Conservation (phyloP, 2,113 vertebrate species). For the Ageneiosus marmoratus region DNA sequence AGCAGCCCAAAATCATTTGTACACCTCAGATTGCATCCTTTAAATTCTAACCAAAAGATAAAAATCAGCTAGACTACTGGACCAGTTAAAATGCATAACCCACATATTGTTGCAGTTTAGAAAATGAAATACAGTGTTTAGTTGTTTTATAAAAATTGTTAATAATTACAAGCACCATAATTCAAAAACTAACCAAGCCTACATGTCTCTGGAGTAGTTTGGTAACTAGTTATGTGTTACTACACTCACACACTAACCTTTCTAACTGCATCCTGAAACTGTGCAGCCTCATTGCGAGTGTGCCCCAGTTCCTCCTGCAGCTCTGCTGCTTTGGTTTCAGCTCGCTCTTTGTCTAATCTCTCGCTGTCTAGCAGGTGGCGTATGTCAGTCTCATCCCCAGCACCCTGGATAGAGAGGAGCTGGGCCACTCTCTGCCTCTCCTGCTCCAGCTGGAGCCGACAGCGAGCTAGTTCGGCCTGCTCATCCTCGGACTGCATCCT, state of each 20-base stretch:
- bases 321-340: conserved; percentile 73
- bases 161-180: background rate
- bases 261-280: conserved; percentile 76
- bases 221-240: background rate
- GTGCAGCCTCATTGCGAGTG: conserved; percentile 76
- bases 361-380: conserved; percentile 82
- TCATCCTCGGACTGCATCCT: conserved; percentile 74
- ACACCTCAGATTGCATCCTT: background rate
- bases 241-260: conserved; percentile 72
- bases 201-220: background rate
- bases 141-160: background rate
- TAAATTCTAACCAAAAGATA: background rate
- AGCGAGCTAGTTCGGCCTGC: conserved; percentile 78
- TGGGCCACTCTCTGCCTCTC: conserved; percentile 83
- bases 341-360: conserved; percentile 81
- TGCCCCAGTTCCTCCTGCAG: conserved; percentile 83
- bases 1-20: background rate
- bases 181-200: background rate
- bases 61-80: background rate
- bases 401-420: conserved; percentile 82
- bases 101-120: background rate
- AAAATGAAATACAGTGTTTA: background rate
- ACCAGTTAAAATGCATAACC: background rate
- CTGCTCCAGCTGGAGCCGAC: conserved; percentile 81
- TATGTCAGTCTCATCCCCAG: conserved; percentile 81